These are phyloP conservation scores for Phortica magna DNA, from an alignment of 2,888 invertebrate species.

Conservation along the genomic window DNA sequence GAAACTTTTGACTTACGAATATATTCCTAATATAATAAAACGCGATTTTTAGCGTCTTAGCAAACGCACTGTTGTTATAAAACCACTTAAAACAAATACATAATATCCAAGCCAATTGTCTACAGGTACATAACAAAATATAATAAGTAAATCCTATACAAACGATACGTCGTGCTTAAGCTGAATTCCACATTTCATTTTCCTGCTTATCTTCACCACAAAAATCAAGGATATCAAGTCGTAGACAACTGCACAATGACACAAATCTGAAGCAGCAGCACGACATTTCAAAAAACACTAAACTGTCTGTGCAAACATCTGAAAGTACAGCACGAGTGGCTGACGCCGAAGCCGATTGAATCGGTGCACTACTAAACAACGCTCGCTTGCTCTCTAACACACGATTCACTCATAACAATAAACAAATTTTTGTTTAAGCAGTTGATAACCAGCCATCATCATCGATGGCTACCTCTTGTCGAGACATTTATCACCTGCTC, in stretches of 20 bases:
- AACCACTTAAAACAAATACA: neutral
- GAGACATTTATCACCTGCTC: conserved; percentile 64
- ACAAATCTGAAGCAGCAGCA: conserved; percentile 19
- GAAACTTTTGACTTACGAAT: too few relatives aligned
- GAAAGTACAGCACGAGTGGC: neutral
- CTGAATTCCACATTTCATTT: neutral
- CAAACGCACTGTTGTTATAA: neutral
- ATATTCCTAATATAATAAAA: too few relatives aligned
- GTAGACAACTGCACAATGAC: conserved; percentile 17
- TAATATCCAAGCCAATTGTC: neutral
- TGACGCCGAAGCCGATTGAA: neutral
- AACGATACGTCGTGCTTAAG: conserved; percentile 14
- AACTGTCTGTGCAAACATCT: conserved; percentile 15
- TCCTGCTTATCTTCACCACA: neutral
- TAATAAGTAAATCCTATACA: neutral
- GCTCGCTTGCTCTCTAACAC: neutral
- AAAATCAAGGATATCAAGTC: neutral
- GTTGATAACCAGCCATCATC: conserved; percentile 62
- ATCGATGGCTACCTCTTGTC: conserved; percentile 37
- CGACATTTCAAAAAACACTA: neutral
- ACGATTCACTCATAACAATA: conserved; percentile 39
- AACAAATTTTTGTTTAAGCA: conserved; percentile 47
- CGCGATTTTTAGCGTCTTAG: too few relatives aligned
- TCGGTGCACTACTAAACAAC: neutral
- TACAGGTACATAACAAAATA: neutral